phyloP scores from a whole-genome alignment of 2,888 invertebrate species.

The Tethea ocularis region DNA sequence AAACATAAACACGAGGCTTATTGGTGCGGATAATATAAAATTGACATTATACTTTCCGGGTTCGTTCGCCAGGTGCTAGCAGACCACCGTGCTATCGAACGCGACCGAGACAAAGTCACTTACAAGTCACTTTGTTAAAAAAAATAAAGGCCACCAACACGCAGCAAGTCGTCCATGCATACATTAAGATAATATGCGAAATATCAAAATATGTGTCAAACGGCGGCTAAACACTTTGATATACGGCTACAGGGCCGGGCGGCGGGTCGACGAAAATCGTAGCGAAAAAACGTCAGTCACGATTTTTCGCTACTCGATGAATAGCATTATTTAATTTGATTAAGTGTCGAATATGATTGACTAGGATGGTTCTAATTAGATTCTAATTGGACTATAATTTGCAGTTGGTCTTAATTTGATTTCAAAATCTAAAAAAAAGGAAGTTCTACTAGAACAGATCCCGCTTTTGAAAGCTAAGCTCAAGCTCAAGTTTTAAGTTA shows the following conservation, averaged over 20 bases:
- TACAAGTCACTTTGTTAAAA: conserved; percentile 74
- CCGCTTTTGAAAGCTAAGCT: no score
- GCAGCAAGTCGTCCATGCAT: conserved; percentile 75
- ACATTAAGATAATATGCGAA: conserved; percentile 74
- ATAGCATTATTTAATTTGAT: conserved; percentile 38
- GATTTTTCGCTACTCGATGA: conserved; percentile 44
- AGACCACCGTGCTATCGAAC: conserved; percentile 61
- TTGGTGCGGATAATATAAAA: conserved; percentile 51
- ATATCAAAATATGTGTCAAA: conserved; percentile 80
- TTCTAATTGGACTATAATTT: conserved; percentile 41
- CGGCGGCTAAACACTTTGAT: conserved; percentile 70
- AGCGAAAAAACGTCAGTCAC: conserved; percentile 41
- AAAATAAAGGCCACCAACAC: conserved; percentile 67
- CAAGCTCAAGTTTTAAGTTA: not conserved
- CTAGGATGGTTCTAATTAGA: conserved; percentile 37
- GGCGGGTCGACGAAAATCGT: conserved; percentile 29
- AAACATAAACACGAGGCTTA: conserved; percentile 24
- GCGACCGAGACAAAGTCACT: conserved; percentile 76
- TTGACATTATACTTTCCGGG: conserved; percentile 74
- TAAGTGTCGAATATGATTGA: conserved; percentile 34
- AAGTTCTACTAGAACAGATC: no score
- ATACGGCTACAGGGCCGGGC: conserved; percentile 34
- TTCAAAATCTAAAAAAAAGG: not conserved
- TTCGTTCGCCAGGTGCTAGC: conserved; percentile 56
- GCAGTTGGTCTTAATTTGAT: conserved; percentile 26